Conservation (phyloP, 2,113 vertebrate genomes). For the Scatophagus argus region DNA sequence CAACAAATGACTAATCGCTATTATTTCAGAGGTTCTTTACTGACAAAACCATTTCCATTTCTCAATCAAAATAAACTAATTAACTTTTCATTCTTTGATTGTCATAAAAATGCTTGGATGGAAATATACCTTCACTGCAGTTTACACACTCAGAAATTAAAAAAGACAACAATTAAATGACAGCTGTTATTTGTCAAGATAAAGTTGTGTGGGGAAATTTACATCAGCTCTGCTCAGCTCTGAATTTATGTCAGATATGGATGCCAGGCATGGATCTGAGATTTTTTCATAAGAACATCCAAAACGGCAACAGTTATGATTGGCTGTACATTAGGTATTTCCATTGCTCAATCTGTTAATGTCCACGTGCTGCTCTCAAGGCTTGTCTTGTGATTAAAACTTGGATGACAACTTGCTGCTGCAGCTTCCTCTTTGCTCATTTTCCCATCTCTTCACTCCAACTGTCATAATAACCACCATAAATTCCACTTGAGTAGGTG, state of each 20-base stretch:
- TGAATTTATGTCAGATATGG: background rate
- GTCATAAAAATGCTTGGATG: background rate
- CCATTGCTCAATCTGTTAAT: constrained; percentile 25
- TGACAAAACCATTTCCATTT: background rate
- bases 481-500: constrained; percentile 49
- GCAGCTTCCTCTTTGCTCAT: constrained; percentile 10
- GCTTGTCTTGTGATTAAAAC: constrained; percentile 29
- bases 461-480: constrained; percentile 45
- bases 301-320: background rate
- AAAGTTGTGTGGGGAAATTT: background rate
- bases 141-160: background rate
- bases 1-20: background rate
- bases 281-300: background rate
- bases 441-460: constrained; percentile 37
- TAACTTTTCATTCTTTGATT: background rate
- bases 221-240: background rate
- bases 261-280: background rate
- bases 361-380: constrained; percentile 35
- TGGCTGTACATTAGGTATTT: constrained; percentile 34
- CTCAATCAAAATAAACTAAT: background rate
- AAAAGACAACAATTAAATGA: background rate
- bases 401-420: constrained; percentile 22
- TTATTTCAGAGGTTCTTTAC: background rate
- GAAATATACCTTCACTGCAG: background rate
- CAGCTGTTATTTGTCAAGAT: constrained; percentile 5